A percentile compares a stretch with the other conserved stretches of the same genome.
Evolutionary conservation across 23 tunicate species (phyloP).

Genomic region (Pegea sp.): DNA sequence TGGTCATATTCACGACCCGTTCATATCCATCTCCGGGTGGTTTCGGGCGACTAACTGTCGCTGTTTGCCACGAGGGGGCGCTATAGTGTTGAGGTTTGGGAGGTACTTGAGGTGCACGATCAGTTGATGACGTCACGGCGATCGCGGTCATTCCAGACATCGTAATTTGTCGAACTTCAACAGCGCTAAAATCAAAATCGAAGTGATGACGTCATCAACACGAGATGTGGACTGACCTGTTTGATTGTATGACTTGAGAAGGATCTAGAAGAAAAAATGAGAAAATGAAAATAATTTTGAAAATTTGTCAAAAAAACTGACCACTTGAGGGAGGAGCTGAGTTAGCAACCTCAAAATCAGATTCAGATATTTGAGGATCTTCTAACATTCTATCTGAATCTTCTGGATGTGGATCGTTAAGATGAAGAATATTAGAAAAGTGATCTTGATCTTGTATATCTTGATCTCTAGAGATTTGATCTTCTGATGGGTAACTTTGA

Average conservation of each 20-base stretch:
- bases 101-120: constrained; percentile 15
- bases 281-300: too few relatives aligned
- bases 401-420: too few relatives aligned
- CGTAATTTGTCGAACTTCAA: constrained; percentile 62
- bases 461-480: too few relatives aligned
- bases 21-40: constrained; percentile 61
- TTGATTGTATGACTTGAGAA: constrained; percentile 3
- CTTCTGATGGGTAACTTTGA: too few relatives aligned
- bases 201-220: too few relatives aligned
- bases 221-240: too few relatives aligned
- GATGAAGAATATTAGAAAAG: too few relatives aligned
- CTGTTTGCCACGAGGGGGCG: constrained; percentile 84
- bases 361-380: background rate
- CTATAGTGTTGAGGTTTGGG: constrained; percentile 56
- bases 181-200: constrained; percentile 6
- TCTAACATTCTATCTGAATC: constrained; percentile 5
- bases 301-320: background rate
- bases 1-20: constrained; percentile 40
- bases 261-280: too few relatives aligned
- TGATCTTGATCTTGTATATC: too few relatives aligned
- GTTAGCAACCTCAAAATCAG: background rate
- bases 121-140: constrained; percentile 22
- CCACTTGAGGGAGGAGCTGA: background rate
- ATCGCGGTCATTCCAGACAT: constrained; percentile 92
- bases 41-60: constrained; percentile 17